Base-by-base conservation (phyloP, 2,888 invertebrate genomes). In the Himalopsyche kuldschensis region DNA sequence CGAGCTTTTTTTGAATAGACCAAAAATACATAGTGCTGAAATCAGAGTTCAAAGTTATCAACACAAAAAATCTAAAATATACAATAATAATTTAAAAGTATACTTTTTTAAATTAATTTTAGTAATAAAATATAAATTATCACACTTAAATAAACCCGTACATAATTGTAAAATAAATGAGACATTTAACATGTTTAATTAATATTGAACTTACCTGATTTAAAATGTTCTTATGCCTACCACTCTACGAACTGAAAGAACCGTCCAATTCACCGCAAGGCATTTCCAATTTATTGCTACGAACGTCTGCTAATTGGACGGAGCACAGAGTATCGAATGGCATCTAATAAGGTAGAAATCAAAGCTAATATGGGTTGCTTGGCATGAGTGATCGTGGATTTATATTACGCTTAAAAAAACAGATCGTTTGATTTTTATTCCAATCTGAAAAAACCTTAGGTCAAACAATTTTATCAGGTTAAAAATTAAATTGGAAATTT, bases 231-330 rank as follows among this genome's bases (percentile, higher is more conserved):
- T 30, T 11, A 30, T 69, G 30, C 69, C 69, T 24, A 69, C 69
- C 15, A 69, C 69, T 11, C 27, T 6, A 30, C 69, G 20, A 15
- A 27, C 11, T 30, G 30, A 69, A 41, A 69, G 69, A 27, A 69
- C 27, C 69, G 27, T 27, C 69, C 69, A 27, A 27, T 27, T 69
- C 24, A 69, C 76, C 76, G 76, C 76, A 8, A 41, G 41, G 76
- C 78, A 46, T 46, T 78, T 78, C 78, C 78, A 78, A 78, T 78
- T 78, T 78, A 78, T 78, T 46, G 78, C 41, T 41, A 47, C 47
- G 78, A 30, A 78, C 78, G 46, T 78, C 78, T 78, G 27, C 47
- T 78, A 78, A 78, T 78, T 78, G 78, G 78, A 30, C 20, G 5
- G 47, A 47, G 46, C 20, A n/a, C 20, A 27, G 0, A 35, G 46